Percentiles rank a stretch among this genome's conserved stretches.
Conservation (phyloP, 2,888 invertebrate species). For the Pandemis heparana region DNA sequence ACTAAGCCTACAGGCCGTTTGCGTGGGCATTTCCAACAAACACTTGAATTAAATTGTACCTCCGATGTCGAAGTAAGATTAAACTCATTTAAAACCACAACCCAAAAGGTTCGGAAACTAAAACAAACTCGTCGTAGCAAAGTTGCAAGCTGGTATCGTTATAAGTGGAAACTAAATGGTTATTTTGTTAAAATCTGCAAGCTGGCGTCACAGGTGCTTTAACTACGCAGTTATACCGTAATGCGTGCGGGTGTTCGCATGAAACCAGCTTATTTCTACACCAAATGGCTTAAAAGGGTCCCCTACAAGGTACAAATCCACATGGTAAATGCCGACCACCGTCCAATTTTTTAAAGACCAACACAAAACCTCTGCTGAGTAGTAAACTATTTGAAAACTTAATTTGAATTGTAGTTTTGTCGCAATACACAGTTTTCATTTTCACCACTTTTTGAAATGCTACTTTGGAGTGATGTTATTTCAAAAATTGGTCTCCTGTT, state of each 20-base stretch:
- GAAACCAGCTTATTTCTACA: background rate
- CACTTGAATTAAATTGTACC: slow-evolving; percentile 26
- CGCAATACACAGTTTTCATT: no score
- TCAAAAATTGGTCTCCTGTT: no score
- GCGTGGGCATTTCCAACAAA: slow-evolving; percentile 24
- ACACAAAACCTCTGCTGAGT: no score
- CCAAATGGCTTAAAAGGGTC: background rate
- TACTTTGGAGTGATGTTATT: no score
- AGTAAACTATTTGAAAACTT: no score
- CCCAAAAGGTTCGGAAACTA: slow-evolving; percentile 22
- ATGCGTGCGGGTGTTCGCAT: background rate
- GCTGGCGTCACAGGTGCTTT: background rate
- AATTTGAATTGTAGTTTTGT: no score
- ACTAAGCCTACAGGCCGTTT: slow-evolving; percentile 10
- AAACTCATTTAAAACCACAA: slow-evolving; percentile 28
- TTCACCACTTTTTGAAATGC: no score
- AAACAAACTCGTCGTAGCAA: slow-evolving; percentile 20
- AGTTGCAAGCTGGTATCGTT: slow-evolving; percentile 27
- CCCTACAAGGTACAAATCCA: background rate
- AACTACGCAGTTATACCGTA: background rate
- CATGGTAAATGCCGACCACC: no score
- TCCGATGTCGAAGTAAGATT: slow-evolving; percentile 17
- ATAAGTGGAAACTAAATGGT: slow-evolving; percentile 20
- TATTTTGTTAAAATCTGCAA: background rate
- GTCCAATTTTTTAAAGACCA: no score